phyloP scores from a whole-genome alignment of 2,888 invertebrate species.

The Pherbina coryleti region DNA sequence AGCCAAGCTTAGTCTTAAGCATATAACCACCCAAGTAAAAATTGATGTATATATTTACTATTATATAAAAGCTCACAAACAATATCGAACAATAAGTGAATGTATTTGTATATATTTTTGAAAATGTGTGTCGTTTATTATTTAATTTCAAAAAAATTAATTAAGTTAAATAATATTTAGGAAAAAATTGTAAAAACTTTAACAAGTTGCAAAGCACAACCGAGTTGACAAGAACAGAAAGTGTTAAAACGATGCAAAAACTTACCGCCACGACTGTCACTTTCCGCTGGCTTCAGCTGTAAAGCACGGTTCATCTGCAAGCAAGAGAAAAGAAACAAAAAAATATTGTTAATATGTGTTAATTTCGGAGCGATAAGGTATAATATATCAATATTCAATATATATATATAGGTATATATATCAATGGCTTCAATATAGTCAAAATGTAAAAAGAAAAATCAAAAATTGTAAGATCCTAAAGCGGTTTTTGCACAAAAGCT shows the following conservation, averaged over 20 bases:
- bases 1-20: too few species aligned
- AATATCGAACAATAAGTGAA: background rate
- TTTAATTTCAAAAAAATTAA: background rate
- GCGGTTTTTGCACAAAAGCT: background rate
- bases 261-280: constrained; percentile 98
- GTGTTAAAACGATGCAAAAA: constrained; percentile 48
- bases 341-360: background rate
- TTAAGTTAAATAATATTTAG: background rate
- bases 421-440: too few species aligned
- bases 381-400: too few species aligned
- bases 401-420: too few species aligned
- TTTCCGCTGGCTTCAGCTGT: constrained; percentile 99
- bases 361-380: background rate
- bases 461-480: background rate
- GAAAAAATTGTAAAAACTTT: background rate
- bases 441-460: background rate
- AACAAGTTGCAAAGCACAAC: constrained; percentile 11
- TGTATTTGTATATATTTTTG: constrained; percentile 44
- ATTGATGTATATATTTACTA: too few species aligned
- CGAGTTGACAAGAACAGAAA: background rate
- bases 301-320: constrained; percentile 99
- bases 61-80: background rate
- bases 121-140: constrained; percentile 44
- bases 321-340: constrained; percentile 59
- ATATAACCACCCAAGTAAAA: too few species aligned